Base-by-base conservation (phyloP, 2,888 invertebrate species). In the Syritta pipiens region DNA sequence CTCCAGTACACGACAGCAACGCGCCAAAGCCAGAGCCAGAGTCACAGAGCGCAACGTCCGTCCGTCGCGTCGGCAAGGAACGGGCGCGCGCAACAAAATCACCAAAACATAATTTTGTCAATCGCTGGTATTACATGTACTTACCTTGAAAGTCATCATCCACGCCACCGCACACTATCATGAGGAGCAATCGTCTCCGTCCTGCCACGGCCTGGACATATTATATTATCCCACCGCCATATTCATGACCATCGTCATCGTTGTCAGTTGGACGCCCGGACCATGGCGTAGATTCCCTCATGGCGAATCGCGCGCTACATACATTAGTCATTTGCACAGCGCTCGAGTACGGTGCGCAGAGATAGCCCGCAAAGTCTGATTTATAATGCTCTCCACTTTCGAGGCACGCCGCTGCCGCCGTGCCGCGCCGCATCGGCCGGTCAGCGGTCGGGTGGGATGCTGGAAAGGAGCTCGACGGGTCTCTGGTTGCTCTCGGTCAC, bases 181-280 rank as follows among this genome's bases (percentile, higher is more conserved):
- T 72, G 67, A 74, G 62, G 60, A 72, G 72, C 79, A 79, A 79
- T 79, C 79, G 79, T 79, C 79, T 74, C 67, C 57, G 67, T 72
- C 67, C 79, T 62, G 79, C 67, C 72, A 79, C 26, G 19, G 60
- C 72, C 55, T 67, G 72, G 74, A 79, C 67, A 79, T 79, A 74
- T 74, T 79, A 79, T 79, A 79, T 79, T 79, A 79, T 74, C 67
- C 74, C 72, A 67, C 74, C 79, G 79, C 79, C 79, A 79, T 79
- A 79, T 79, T 79, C 79, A 79, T 79, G 79, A 79, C 72, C 79
- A 79, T 68, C 79, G 79, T 79, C 79, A 79, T 79, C 79, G 74
- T 79, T 79, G 79, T 79, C 79, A 79, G 79, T 79, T 72, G 79
- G 79, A 79, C 72, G 67, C 65, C 72, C 40, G 67, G 74, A 26